Conservation (phyloP, 2,797 vertebrate genomes). For the Epinephelus coioides region DNA sequence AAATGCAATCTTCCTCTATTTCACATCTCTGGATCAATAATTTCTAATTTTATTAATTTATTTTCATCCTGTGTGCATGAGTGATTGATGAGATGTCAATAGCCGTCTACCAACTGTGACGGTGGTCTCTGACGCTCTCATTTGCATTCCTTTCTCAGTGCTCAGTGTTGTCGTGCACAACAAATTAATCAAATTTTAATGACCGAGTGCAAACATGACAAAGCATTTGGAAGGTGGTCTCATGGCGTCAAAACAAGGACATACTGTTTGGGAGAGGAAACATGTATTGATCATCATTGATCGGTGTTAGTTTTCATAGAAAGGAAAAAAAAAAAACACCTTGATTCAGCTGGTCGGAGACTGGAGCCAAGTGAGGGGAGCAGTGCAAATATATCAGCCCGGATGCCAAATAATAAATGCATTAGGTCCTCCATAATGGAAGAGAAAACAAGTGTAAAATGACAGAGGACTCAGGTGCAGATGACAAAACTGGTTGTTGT, state of each 20-base stretch:
- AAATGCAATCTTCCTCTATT: neutral
- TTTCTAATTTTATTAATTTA: conserved; percentile 7
- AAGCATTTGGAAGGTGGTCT: conserved; percentile 45
- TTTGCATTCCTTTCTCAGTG: conserved; percentile 26
- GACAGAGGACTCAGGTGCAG: conserved; percentile 74
- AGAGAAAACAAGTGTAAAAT: conserved; percentile 57
- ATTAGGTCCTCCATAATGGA: conserved; percentile 56
- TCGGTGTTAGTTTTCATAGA: conserved; percentile 27
- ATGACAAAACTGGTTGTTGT: conserved; percentile 68
- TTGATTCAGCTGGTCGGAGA: conserved; percentile 27
- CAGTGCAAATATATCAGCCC: conserved; percentile 41
- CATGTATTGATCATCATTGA: conserved; percentile 26
- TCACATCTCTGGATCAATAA: conserved; percentile 7
- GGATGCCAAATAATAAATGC: conserved; percentile 51
- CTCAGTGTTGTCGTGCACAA: conserved; percentile 16
- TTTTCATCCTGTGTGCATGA: neutral
- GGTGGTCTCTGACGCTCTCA: conserved; percentile 33
- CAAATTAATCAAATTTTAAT: conserved; percentile 65
- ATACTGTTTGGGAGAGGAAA: conserved; percentile 1
- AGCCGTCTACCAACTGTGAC: conserved; percentile 47
- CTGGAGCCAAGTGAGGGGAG: conserved; percentile 26
- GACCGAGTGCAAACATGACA: conserved; percentile 19
- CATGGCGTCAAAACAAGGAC: conserved; percentile 47
- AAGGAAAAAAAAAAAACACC: neutral
- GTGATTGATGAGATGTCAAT: conserved; percentile 58